Evolutionary conservation across 2,113 vertebrate species (phyloP).

Genomic region (Probosciger aterrimus): DNA sequence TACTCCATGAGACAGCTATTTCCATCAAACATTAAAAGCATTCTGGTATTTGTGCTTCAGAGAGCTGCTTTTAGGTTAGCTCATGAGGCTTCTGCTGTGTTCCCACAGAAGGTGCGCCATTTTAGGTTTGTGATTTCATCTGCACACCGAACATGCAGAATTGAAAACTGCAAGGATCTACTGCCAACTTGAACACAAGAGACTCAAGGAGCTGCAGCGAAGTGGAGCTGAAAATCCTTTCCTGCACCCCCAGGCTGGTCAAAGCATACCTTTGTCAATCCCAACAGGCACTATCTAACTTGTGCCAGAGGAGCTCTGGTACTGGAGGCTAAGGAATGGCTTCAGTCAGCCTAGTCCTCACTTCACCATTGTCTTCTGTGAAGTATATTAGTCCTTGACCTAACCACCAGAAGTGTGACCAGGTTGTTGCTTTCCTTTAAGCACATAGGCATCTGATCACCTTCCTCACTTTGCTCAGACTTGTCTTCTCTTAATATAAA

Average conservation of each 20-base stretch:
- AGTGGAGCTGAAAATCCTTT: not conserved
- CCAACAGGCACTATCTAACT: rapidly evolving
- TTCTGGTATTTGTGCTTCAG: not conserved
- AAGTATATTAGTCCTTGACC: not conserved
- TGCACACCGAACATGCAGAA: not conserved
- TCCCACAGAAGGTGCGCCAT: not conserved
- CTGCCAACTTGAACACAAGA: not conserved
- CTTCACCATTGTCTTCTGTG: rapidly evolving
- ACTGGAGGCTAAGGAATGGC: not conserved
- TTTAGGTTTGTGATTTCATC: not conserved
- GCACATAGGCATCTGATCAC: no score
- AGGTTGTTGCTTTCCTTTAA: not conserved
- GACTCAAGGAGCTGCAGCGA: not conserved
- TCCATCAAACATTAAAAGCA: not conserved
- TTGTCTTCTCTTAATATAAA: not conserved
- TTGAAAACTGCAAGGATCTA: not conserved
- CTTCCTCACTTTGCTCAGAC: not conserved
- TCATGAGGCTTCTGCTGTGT: not conserved
- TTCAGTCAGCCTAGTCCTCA: not conserved
- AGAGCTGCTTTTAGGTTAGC: not conserved
- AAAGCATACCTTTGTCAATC: not conserved
- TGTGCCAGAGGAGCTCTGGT: not conserved
- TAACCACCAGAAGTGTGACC: not conserved
- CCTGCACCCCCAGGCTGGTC: rapidly evolving
- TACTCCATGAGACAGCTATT: not conserved